A percentile compares a stretch with the other conserved stretches of the same genome.
Conservation (phyloP, 2,888 invertebrate genomes). For the Zygogramma bicolorata region DNA sequence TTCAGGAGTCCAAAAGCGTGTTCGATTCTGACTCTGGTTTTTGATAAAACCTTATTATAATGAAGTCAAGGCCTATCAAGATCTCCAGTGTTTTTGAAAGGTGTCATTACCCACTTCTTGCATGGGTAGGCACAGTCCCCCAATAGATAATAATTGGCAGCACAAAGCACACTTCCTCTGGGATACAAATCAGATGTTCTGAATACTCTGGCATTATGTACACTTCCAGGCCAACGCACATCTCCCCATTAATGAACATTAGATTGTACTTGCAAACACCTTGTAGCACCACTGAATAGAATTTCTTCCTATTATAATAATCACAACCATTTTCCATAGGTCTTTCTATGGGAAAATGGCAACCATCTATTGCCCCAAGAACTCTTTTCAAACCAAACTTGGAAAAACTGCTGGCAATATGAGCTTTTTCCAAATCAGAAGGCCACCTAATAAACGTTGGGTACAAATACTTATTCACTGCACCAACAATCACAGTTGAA, state of each 20-base stretch:
- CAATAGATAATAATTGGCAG: neutral
- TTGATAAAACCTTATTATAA: conserved; percentile 1
- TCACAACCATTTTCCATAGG: neutral
- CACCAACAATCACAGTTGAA: neutral
- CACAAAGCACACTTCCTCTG: neutral
- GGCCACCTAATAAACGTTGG: neutral
- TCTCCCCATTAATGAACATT: neutral
- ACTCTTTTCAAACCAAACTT: neutral
- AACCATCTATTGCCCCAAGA: conserved; percentile 15
- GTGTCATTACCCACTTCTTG: conserved; percentile 8
- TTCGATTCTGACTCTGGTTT: conserved; percentile 21
- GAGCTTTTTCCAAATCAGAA: neutral
- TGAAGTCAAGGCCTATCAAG: neutral
- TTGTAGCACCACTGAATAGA: neutral
- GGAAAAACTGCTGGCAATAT: too few species aligned
- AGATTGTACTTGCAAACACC: neutral
- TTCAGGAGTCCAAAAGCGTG: conserved; percentile 10
- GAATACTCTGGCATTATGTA: conserved; percentile 8
- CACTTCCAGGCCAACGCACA: conserved; percentile 6
- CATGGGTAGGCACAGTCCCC: conserved; percentile 10
- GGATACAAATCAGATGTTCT: conserved; percentile 11
- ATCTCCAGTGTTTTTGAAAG: neutral
- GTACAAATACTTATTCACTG: neutral
- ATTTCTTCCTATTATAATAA: neutral
- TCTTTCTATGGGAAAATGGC: conserved; percentile 10